A percentile compares a stretch with the other conserved stretches of the same genome.
Evolutionary conservation across 2,888 invertebrate species (phyloP).

Genomic region (Hyposoter dolosus): DNA sequence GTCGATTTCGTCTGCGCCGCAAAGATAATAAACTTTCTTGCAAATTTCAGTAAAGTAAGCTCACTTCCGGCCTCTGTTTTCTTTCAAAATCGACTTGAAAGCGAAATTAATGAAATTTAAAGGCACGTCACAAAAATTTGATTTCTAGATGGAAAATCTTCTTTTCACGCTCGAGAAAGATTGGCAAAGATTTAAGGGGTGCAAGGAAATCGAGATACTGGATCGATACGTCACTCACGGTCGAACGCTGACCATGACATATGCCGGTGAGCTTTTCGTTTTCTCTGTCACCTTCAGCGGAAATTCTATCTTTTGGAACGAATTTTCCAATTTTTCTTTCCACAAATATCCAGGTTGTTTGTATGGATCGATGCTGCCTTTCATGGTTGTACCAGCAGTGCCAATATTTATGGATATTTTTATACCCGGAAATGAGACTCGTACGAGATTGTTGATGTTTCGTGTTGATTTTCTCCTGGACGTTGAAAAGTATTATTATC

Average conservation of each 20-base stretch:
- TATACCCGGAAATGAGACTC: conserved; percentile 62
- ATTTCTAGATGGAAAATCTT: conserved; percentile 68
- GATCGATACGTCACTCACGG: conserved; percentile 65
- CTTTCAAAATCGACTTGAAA: neutral
- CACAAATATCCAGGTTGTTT: conserved; percentile 62
- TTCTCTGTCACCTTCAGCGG: neutral
- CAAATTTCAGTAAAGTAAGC: conserved; percentile 65
- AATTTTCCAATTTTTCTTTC: neutral
- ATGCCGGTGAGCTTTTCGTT: conserved; percentile 50
- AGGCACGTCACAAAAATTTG: neutral
- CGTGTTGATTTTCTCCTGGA: conserved; percentile 73
- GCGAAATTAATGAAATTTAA: neutral
- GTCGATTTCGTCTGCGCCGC: conserved; percentile 66
- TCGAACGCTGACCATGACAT: conserved; percentile 63
- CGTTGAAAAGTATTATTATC: conserved; percentile 71
- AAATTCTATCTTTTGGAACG: too few species aligned
- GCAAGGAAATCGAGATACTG: conserved; percentile 66
- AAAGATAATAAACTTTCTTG: conserved; percentile 66
- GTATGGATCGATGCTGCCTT: conserved; percentile 69
- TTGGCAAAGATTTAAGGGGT: conserved; percentile 62
- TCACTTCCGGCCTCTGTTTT: neutral
- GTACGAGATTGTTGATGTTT: conserved; percentile 68
- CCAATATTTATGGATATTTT: conserved; percentile 64
- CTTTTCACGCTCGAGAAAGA: conserved; percentile 64
- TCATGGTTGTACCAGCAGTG: conserved; percentile 67